Percentiles rank a stretch among this genome's conserved stretches.
phyloP scores from a whole-genome alignment of 1,140 invertebrate genomes.

The Coptotermes formosanus region DNA sequence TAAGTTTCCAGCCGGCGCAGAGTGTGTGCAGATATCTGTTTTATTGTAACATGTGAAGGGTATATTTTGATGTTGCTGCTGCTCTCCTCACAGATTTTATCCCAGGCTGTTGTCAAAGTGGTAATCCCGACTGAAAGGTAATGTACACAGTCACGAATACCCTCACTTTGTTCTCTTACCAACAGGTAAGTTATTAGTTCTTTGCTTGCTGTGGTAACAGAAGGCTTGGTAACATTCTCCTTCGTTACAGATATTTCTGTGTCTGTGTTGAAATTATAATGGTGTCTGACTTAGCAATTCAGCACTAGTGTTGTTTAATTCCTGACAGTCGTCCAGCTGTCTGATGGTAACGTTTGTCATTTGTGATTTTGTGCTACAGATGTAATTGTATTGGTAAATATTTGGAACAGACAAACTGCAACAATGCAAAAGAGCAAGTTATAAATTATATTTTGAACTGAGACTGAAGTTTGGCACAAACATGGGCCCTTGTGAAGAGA shows the following conservation, averaged over 20 bases:
- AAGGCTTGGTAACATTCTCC: not conserved
- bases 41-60: conserved; percentile 6
- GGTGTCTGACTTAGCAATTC: too few species aligned
- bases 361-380: too few species aligned
- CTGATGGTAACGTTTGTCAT: too few species aligned
- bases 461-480: too few species aligned
- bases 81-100: conserved; percentile 66
- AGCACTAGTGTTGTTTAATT: too few species aligned
- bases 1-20: not conserved
- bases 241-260: not conserved
- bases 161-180: conserved; percentile 13
- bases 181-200: conserved; percentile 16
- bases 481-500: too few species aligned
- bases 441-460: too few species aligned
- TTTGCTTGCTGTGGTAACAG: conserved; percentile 1
- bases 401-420: too few species aligned
- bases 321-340: too few species aligned
- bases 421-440: too few species aligned
- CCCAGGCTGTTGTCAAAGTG: conserved; percentile 93
- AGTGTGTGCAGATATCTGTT: conserved; percentile 13
- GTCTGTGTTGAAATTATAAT: not conserved
- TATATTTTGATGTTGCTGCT: conserved; percentile 34
- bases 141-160: conserved; percentile 40
- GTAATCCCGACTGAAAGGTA: conserved; percentile 96
- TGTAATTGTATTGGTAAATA: too few species aligned